Conservation (phyloP, 2,797 vertebrate genomes). For the Characodon lateralis region DNA sequence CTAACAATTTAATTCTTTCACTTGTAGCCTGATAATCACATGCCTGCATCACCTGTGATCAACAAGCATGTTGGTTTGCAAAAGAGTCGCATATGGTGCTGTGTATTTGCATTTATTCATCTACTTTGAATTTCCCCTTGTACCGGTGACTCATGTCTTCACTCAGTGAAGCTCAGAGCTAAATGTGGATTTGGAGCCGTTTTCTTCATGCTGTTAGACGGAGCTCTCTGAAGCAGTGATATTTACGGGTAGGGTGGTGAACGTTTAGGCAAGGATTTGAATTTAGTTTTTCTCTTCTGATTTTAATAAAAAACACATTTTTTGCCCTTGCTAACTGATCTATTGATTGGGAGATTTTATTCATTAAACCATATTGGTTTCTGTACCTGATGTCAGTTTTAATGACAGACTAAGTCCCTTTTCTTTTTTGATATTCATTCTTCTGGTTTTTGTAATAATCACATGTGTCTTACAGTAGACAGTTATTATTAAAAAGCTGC, state of each 20-base stretch:
- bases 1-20: neutral
- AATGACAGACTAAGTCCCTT: neutral
- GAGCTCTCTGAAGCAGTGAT: conserved; percentile 22
- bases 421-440: neutral
- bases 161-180: neutral
- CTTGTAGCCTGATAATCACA: neutral
- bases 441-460: conserved; percentile 4
- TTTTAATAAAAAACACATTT: neutral
- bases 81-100: conserved; percentile 10
- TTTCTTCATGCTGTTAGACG: conserved; percentile 55
- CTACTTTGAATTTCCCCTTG: conserved; percentile 23
- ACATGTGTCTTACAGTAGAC: neutral
- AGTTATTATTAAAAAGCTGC: conserved; percentile 11
- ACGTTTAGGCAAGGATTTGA: neutral
- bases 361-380: neutral
- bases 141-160: neutral
- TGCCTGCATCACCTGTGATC: neutral
- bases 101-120: conserved; percentile 25
- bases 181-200: neutral
- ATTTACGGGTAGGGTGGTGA: neutral
- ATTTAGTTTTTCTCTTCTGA: neutral
- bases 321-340: neutral
- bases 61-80: conserved; percentile 15
- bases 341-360: too few relatives aligned
- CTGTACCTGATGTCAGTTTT: neutral